Base-by-base conservation (phyloP, 1,140 invertebrate genomes). In the Platorchestia sp. region DNA sequence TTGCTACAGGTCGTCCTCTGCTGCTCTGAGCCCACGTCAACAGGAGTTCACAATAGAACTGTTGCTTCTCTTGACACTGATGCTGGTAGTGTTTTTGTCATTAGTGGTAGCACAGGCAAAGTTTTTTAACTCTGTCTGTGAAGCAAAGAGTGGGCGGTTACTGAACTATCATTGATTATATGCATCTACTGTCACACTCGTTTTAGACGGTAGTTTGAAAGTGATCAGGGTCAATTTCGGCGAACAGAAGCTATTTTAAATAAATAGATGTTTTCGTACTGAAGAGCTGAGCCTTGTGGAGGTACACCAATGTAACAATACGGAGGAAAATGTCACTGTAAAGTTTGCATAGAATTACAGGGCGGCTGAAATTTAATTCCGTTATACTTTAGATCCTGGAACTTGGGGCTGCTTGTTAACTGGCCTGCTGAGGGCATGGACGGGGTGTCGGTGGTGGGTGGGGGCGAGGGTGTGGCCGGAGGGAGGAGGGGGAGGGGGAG, bases 311-410 rank as follows among this genome's bases (percentile, higher is more conserved):
- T 75, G n/a, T n/a, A n/a, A 75, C 59, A 75, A 36, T 19, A 75
- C 27, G 36, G 1, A 75, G 10, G 27, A 36, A 75, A 75, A 75
- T 1, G 27, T 75, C n/a, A 36, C 3, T 22, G 27, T 75, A 51
- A 51, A 51, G 47, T 51, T 51, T 51, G 47, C 47, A 10, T 51
- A 27, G 27, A 75, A 27, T 75, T 75, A 27, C 59, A 36, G 14
- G 27, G 14, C 27, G 27, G 27, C 14, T 22, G 1, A 22, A 27
- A 75, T 36, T 75, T 75, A 36, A 75, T 3, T 10, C 59, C 3
- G 43, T 95, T 95, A 96, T 95, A 96, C 96, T 95, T 96, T 96
- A n/a, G 96, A 96, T 43, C 96, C 96, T n/a, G 96, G 96, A n/a
- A 96, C 96, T 45, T 95, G 95, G 47, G 95, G 95, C 47, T 95